A percentile compares a stretch with the other conserved stretches of the same genome.
Evolutionary conservation across 1,140 invertebrate genomes (phyloP).

Genomic region (Ladona fulva): DNA sequence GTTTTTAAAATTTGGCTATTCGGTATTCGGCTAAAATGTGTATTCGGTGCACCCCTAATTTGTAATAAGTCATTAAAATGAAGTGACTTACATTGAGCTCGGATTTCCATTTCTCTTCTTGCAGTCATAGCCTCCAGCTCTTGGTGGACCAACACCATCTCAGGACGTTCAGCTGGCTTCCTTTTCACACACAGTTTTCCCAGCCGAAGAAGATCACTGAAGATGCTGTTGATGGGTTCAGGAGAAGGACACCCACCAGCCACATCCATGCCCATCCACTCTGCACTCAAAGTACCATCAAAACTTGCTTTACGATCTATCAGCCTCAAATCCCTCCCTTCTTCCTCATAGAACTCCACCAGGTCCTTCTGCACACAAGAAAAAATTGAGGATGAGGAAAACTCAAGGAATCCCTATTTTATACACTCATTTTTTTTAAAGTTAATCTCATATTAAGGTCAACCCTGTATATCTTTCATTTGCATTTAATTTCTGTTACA

Average conservation of each 20-base stretch:
- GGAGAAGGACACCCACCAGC: not conserved
- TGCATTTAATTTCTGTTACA: no score
- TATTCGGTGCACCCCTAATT: no score
- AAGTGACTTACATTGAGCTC: not conserved
- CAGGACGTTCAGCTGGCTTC: not conserved
- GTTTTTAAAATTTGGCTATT: no score
- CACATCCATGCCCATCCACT: not conserved
- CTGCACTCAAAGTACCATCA: not conserved
- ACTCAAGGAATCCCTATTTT: no score
- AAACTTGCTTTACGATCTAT: not conserved
- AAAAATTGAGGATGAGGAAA: no score
- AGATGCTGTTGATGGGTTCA: not conserved
- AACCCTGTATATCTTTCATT: no score
- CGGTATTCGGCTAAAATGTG: no score
- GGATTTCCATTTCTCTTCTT: not conserved
- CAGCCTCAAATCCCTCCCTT: not conserved
- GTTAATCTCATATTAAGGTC: no score
- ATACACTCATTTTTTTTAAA: no score
- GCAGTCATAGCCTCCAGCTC: not conserved
- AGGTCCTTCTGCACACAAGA: not conserved
- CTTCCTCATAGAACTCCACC: not conserved
- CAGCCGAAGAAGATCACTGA: not conserved
- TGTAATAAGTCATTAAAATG: no score
- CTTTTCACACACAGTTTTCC: not conserved
- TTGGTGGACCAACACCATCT: not conserved